phyloP scores from a whole-genome alignment of 1,140 invertebrate species.

The Zaprionus ghesquierei region DNA sequence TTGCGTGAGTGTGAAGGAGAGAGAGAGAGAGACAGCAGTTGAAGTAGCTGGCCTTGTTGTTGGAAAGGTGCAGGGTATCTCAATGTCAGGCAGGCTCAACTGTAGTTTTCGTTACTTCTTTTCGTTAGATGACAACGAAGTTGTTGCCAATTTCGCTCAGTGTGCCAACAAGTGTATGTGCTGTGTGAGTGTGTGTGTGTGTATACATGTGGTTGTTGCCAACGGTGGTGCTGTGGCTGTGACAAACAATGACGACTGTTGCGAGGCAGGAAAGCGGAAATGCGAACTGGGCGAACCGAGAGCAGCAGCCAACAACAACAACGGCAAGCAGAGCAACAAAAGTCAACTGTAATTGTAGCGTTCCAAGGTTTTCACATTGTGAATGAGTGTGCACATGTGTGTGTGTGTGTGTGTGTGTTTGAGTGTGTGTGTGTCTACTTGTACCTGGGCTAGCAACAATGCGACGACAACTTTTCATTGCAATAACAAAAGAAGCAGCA shows the following conservation, averaged over 20 bases:
- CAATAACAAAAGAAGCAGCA: conserved; percentile 52
- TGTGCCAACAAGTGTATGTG: conserved; percentile 1
- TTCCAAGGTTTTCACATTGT: conserved; percentile 79
- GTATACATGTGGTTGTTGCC: conserved; percentile 48
- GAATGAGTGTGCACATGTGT: conserved; percentile 50
- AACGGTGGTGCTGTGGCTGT: conserved; percentile 66
- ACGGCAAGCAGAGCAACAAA: conserved; percentile 43
- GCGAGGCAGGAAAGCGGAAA: conserved; percentile 70
- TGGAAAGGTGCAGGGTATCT: too few species aligned
- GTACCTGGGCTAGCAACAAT: conserved; percentile 73
- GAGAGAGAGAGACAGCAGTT: too few species aligned
- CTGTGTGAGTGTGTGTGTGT: conserved; percentile 6
- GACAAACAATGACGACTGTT: conserved; percentile 72
- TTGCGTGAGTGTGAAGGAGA: too few species aligned
- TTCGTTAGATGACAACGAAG: too few species aligned
- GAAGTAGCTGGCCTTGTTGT: too few species aligned
- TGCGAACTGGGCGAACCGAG: conserved; percentile 59
- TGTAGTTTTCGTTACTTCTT: background rate
- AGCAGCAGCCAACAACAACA: conserved; percentile 28
- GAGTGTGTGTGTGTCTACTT: conserved; percentile 48
- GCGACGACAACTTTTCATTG: conserved; percentile 56
- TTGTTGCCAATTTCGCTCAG: background rate
- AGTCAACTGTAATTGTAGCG: conserved; percentile 77
- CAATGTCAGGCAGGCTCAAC: too few species aligned
- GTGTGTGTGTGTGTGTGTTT: conserved; percentile 30